Base-by-base conservation (phyloP, 2,888 invertebrate species). In the Eristalis tenax region DNA sequence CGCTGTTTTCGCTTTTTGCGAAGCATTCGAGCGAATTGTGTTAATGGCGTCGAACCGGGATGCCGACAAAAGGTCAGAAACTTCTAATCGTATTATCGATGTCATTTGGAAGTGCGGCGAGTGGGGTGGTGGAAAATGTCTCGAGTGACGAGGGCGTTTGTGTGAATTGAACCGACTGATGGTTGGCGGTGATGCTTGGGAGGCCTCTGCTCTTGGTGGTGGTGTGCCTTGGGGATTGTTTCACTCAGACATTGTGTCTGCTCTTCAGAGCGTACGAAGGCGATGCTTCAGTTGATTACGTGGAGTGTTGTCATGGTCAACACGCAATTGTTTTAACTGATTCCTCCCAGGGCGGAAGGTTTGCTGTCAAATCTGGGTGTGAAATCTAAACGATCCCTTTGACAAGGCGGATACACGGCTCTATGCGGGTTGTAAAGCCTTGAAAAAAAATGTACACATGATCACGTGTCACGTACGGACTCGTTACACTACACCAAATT, bases 11-110 rank as follows among this genome's bases (percentile, higher is more conserved):
- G 26, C 32, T 35, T 61, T 59, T 73, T 59, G 5, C 4, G 35
- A 18, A 66, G 73, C 68, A 71, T 69, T 77, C 69, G 43, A 81
- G 77, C n/a, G 43, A 38, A 68, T 43, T 68, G 69, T 69, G 77
- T 81, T 77, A 85, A 81, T 81, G 73, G 57, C 23, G 43, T 85
- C 77, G 81, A 74, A 77, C 59, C 23, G 26, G 6, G 59, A 13
- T 59, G 59, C 28, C 38, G 59, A 40, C 35, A 43, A 43, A 22
- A 18, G 35, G 57, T 22, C 4, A 38, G 22, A 57, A 63, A 43
- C 28, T 40, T 28, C 15, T 77, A 77, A 81, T 85, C 81, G 59
- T 69, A 85, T 81, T 77, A 84, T 80, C 79, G 66, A 68, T 85
- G 81, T 81, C 85, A 85, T 85, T 85, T 64, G 73, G 50, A 59